phyloP scores from a whole-genome alignment of 2,888 invertebrate species.

The Falcaria lacertinaria region DNA sequence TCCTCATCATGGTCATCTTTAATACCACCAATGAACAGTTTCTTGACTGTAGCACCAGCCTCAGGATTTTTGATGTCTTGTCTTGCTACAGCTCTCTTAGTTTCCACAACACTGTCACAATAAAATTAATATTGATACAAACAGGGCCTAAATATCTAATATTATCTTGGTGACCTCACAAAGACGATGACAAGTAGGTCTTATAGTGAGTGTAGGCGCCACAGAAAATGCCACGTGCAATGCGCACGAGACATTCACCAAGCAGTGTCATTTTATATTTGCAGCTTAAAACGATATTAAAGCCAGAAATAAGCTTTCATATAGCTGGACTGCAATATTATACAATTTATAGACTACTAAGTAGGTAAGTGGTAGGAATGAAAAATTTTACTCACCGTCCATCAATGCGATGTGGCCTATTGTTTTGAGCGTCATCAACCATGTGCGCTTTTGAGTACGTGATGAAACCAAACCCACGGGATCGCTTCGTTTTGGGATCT shows the following conservation, averaged over 20 bases:
- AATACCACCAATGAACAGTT: conserved; percentile 96
- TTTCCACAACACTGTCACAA: conserved; percentile 90
- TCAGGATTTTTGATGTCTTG: conserved; percentile 95
- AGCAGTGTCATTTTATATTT: conserved; percentile 54
- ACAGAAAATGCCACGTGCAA: conserved; percentile 71
- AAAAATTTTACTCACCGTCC: conserved; percentile 81
- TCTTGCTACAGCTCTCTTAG: conserved; percentile 97
- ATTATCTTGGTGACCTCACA: too few relatives aligned
- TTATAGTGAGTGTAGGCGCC: conserved; percentile 53
- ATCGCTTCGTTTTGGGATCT: conserved; percentile 95
- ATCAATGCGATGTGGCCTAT: conserved; percentile 95
- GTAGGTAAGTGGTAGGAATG: neutral
- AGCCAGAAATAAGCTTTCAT: conserved; percentile 46
- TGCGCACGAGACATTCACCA: conserved; percentile 64
- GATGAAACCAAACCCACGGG: conserved; percentile 98
- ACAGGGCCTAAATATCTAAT: too few relatives aligned
- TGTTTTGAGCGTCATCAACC: conserved; percentile 97
- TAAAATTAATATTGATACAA: conserved; percentile 1
- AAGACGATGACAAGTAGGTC: too few relatives aligned
- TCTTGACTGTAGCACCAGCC: conserved; percentile 95
- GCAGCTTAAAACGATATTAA: conserved; percentile 73
- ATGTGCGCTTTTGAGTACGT: conserved; percentile 96
- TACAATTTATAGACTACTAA: conserved; percentile 1
- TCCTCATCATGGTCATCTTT: conserved; percentile 97
- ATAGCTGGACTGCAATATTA: conserved; percentile 73